Conservation (phyloP, 2,113 vertebrate genomes). For the Athene noctua region DNA sequence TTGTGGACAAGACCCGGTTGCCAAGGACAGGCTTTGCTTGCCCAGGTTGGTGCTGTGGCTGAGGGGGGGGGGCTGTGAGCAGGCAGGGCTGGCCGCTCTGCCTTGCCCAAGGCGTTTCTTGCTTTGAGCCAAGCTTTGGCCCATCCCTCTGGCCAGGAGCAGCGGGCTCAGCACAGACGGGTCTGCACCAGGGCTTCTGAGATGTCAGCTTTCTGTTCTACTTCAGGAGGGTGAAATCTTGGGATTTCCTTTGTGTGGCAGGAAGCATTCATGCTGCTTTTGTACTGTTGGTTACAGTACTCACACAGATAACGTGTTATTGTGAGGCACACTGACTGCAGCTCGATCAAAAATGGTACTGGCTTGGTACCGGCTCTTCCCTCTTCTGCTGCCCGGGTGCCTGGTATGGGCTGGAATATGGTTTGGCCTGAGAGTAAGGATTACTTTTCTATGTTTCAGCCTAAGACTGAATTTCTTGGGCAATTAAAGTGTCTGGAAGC, state of each 20-base stretch:
- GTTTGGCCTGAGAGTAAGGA: not conserved
- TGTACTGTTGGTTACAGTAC: not conserved
- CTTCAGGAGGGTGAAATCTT: not conserved
- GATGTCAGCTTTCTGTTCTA: not conserved
- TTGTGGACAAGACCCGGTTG: not conserved
- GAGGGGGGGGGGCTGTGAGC: not conserved
- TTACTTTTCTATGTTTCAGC: not conserved
- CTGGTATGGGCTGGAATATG: not conserved
- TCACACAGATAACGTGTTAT: not conserved
- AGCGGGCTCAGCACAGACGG: not conserved
- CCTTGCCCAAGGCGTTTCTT: too few relatives aligned
- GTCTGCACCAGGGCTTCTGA: not conserved
- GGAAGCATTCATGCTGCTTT: not conserved
- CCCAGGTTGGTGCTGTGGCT: not conserved
- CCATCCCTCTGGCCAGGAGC: not conserved
- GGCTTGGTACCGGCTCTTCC: not conserved
- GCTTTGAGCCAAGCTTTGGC: too few relatives aligned
- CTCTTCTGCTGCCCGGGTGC: not conserved
- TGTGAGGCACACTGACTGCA: not conserved
- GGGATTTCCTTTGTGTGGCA: not conserved
- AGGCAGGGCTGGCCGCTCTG: rapidly evolving
- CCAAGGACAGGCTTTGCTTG: not conserved
- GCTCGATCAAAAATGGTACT: not conserved
- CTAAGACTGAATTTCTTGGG: not conserved
- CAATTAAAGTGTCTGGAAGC: not conserved